Conservation (phyloP, 2,797 vertebrate genomes). For the Eospalax fontanierii region DNA sequence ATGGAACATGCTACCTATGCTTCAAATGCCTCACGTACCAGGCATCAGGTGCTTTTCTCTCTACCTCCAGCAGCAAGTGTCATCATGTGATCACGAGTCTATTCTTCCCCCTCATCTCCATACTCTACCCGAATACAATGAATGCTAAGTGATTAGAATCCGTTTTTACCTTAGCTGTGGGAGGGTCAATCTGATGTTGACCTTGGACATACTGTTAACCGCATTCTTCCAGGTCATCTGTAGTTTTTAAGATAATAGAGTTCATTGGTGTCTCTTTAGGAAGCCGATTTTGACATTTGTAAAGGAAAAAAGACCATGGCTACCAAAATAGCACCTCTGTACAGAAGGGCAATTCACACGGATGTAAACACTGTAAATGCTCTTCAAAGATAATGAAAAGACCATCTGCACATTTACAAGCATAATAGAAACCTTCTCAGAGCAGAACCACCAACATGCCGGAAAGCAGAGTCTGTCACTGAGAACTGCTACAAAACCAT, state of each 20-base stretch:
- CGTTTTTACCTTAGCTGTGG: not conserved
- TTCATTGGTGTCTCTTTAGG: constrained; percentile 40
- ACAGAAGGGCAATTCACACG: constrained; percentile 20
- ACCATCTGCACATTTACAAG: not conserved
- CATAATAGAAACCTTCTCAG: not conserved
- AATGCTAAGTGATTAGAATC: not conserved
- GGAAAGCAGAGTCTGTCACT: not conserved
- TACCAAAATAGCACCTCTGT: constrained; percentile 33
- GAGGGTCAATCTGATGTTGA: not conserved
- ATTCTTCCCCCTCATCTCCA: not conserved
- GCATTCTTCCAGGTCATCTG: not conserved
- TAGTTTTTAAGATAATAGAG: constrained; percentile 7
- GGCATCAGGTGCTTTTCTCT: not conserved
- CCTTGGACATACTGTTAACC: constrained; percentile 3
- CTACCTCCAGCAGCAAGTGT: not conserved
- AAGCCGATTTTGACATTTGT: constrained; percentile 42
- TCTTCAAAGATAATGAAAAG: not conserved
- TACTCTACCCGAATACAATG: no score
- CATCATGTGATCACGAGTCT: accelerated
- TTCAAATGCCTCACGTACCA: not conserved
- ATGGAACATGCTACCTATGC: not conserved
- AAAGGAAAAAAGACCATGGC: constrained; percentile 10
- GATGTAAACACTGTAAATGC: not conserved
- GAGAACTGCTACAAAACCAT: not conserved
- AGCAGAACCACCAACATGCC: accelerated